Evolutionary conservation across 92 coral and sea anemone species (phyloP).

Genomic region (Anthopleura xanthogrammica): DNA sequence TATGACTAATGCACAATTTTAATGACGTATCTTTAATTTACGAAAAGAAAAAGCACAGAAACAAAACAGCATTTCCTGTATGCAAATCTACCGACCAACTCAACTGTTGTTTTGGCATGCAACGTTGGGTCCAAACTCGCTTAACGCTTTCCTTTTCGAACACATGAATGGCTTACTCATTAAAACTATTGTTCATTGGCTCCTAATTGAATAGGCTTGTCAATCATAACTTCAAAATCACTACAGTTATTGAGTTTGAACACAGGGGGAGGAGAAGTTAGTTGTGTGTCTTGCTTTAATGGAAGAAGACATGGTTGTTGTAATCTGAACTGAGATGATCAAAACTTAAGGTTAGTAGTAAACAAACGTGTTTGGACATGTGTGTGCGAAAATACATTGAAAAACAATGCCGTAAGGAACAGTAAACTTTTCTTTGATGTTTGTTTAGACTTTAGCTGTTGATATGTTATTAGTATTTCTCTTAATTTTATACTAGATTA

Average conservation of each 20-base stretch:
- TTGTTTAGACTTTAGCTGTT: not conserved
- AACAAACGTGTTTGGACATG: not conserved
- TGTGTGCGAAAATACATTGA: not conserved
- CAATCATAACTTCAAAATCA: not conserved
- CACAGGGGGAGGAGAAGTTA: constrained; percentile 10
- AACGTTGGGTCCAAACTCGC: not conserved
- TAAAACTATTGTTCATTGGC: constrained; percentile 1
- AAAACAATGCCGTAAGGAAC: not conserved
- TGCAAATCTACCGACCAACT: constrained; percentile 6
- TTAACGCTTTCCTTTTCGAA: not conserved
- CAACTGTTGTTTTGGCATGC: constrained; percentile 13
- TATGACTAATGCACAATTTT: not conserved
- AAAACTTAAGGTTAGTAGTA: not conserved
- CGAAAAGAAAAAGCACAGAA: not conserved
- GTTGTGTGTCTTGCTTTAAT: not conserved
- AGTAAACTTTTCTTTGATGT: not conserved
- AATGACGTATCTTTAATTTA: not conserved
- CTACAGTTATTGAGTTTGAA: not conserved
- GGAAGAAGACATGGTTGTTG: not conserved
- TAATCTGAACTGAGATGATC: not conserved
- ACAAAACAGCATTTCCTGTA: constrained; percentile 35
- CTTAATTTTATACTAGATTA: too few relatives aligned
- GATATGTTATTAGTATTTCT: too few relatives aligned
- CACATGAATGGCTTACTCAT: constrained; percentile 1
- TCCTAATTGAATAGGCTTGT: not conserved